Conservation (phyloP, 2,113 vertebrate species). For the Origma solitaria region DNA sequence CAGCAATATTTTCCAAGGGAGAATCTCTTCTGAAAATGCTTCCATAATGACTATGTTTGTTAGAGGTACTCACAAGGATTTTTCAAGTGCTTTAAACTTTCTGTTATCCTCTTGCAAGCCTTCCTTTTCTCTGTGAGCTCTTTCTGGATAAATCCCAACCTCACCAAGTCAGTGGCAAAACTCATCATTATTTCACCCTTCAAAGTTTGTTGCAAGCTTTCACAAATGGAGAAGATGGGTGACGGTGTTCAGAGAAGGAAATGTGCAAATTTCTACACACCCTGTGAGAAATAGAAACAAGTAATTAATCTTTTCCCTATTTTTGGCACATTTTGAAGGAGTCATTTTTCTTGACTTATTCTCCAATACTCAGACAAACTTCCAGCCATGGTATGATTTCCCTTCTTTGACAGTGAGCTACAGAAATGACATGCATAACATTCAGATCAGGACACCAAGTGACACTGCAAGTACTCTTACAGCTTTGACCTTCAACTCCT, state of each 20-base stretch:
- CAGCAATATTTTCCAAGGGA: not conserved
- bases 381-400: not conserved
- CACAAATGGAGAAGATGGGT: not conserved
- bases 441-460: conserved; percentile 10
- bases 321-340: not conserved
- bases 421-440: not conserved
- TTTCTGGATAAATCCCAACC: not conserved
- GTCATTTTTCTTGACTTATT: not conserved
- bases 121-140: not conserved
- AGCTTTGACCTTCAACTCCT: not conserved
- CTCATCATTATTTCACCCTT: not conserved
- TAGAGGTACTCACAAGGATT: not conserved
- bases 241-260: not conserved
- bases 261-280: not conserved
- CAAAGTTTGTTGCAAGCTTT: not conserved
- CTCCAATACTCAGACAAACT: not conserved
- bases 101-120: not conserved
- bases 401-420: conserved; percentile 7
- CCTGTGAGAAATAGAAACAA: not conserved
- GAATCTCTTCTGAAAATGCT: not conserved
- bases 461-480: not conserved
- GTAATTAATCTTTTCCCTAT: not conserved
- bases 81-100: not conserved
- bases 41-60: not conserved
- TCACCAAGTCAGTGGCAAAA: not conserved